These are phyloP conservation scores for Lasioglossum leucozonium DNA, from an alignment of 2,888 invertebrate species.

Conservation along the genomic window DNA sequence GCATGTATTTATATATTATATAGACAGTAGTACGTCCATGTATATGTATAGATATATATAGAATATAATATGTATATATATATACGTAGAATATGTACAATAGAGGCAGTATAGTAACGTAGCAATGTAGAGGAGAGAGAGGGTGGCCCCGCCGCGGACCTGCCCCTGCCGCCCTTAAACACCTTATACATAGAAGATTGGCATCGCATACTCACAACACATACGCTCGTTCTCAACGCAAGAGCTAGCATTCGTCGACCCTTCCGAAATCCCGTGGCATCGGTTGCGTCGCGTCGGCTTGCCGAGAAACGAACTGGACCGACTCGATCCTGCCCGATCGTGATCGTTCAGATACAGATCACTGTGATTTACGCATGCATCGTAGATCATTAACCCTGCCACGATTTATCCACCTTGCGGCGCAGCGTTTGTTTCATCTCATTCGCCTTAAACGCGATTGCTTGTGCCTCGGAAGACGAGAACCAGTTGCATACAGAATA, in stretches of 20 bases:
- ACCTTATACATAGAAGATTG: constrained; percentile 68
- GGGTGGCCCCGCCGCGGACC: constrained; percentile 81
- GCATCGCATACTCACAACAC: constrained; percentile 73
- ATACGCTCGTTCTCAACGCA: constrained; percentile 69
- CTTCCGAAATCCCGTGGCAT: constrained; percentile 31
- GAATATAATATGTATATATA: constrained; percentile 76
- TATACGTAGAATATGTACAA: constrained; percentile 81
- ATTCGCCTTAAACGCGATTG: not conserved
- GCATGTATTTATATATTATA: constrained; percentile 75
- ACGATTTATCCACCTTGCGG: too few relatives aligned
- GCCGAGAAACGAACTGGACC: not conserved
- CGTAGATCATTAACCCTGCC: not conserved
- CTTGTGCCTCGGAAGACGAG: not conserved
- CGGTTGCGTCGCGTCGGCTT: not conserved
- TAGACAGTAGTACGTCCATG: constrained; percentile 76
- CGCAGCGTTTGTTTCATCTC: too few relatives aligned
- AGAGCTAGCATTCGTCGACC: constrained; percentile 68
- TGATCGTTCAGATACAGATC: not conserved
- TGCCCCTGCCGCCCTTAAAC: constrained; percentile 80
- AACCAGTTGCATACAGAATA: not conserved
- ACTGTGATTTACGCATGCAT: constrained; percentile 8
- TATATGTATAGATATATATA: constrained; percentile 74
- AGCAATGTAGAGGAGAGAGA: constrained; percentile 82
- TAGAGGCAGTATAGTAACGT: constrained; percentile 83
- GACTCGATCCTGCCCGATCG: not conserved